A percentile compares a stretch with the other conserved stretches of the same genome.
These are phyloP conservation scores for Macrochelys suwanniensis DNA, from an alignment of 2,797 vertebrate species.

Conservation along the genomic window DNA sequence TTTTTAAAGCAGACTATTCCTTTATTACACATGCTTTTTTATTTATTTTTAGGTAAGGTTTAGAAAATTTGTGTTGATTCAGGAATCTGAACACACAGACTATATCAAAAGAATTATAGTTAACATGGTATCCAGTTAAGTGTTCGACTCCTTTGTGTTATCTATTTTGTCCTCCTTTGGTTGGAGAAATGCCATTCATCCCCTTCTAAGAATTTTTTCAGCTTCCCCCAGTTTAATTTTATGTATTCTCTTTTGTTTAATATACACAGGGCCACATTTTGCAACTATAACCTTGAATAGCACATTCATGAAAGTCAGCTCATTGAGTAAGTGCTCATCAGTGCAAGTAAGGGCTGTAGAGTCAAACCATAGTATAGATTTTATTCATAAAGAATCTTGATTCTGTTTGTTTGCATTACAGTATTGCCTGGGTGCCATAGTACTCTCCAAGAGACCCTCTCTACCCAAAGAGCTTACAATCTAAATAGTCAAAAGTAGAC, in stretches of 20 bases:
- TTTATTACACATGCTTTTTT: not conserved
- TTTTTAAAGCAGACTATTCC: conserved; percentile 2
- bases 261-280: not conserved
- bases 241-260: not conserved
- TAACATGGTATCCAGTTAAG: not conserved
- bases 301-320: not conserved
- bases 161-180: not conserved
- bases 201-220: not conserved
- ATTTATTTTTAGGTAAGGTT: not conserved
- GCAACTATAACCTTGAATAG: not conserved
- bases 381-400: not conserved
- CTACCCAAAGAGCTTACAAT: not conserved
- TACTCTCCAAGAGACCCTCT: not conserved
- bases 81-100: not conserved
- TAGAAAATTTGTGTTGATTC: not conserved
- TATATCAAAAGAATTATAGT: not conserved
- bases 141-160: not conserved
- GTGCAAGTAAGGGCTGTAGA: not conserved
- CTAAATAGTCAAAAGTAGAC: not conserved
- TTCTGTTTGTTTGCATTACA: not conserved
- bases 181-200: not conserved
- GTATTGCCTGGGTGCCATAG: fast-evolving
- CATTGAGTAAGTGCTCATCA: not conserved
- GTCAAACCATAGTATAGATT: not conserved
- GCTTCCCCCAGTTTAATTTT: not conserved